Evolutionary conservation across 2,888 invertebrate species (phyloP), one percentile per base, ranked within the genome.

Genomic region (Chloroclysta siterata): DNA sequence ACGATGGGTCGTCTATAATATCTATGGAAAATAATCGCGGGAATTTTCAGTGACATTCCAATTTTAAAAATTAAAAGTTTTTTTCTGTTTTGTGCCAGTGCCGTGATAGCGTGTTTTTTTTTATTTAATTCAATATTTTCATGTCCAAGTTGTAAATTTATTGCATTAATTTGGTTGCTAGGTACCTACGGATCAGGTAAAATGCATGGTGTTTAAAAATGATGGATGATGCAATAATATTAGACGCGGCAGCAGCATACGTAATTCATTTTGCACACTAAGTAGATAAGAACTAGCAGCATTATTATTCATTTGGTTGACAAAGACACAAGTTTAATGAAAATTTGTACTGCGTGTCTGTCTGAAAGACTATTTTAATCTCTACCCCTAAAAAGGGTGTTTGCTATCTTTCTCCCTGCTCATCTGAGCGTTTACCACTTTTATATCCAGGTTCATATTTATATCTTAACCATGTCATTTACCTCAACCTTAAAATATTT

Each of bases 1-100:
- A 73, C 72, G 79, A 71, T 66, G 71, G 66, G 74, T 69, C 74
- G 79, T 71, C 42, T 65, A 55, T 56, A 39, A 58, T 53, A 42
- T 60, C 29, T 39, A 54, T 47, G 44, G 15, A 36, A 55, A 36
- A 48, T 66, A n/a, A 56, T 59, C 56, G 63, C 65, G 58, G n/a
- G 29, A 51, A 22, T 53, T 60, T 58, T 53, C 15, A 42, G 36
- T 50, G 50, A 58, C 48, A n/a, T 58, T 47, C 13, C 22, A n/a
- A 11, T 52, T 56, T 52, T 44, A 14, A 54, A 50, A 39, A 8
- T 39, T 39, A 39, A 39, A 50, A 44, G 33, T 44, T 51, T 11
- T 39, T 10, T 11, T 36, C 5, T n/a, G 29, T 46, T 36, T 46
- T 46, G 48, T 60, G 47, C 48, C 28, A 42, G 59, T 47, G 53